Evolutionary conservation across 1,140 invertebrate genomes (phyloP), one percentile per base, ranked within the genome.

Genomic region (Theocolax elegans): DNA sequence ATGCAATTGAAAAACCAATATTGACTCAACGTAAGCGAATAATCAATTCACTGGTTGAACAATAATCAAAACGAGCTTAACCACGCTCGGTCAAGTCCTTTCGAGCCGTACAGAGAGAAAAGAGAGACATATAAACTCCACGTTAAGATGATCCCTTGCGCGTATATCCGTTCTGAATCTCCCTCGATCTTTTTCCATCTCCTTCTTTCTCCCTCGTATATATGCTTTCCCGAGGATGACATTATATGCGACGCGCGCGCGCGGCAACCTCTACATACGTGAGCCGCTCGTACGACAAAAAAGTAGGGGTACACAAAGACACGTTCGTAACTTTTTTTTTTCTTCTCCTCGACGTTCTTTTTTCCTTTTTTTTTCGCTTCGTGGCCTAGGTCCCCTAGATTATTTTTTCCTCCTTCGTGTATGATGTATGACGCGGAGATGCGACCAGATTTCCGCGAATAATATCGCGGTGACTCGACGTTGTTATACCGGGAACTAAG

Each of bases 11-110:
- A n/a, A n/a, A n/a, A n/a, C n/a, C n/a, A 60, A 46, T 4, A 23
- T 60, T 60, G 17, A 44, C 2, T 17, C 59, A 19, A n/a, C 44
- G 59, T 31, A 48, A 44, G 44, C 29, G 59, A 63, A 63, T 63
- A 49, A 63, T 63, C 59, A 63, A 63, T 63, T 63, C 31, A 49
- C 59, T 29, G 29, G 19, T 17, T 27, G 44, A 19, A 48, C 48
- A 54, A 65, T 65, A 65, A 65, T 44, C 42, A 49, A 65, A 65
- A 65, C 63, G 63, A 65, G 49, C 63, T 38, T 64, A 35, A 31
- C 38, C 23, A 58, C 38, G n/a, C n/a, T n/a, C n/a, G n/a, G n/a
- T n/a, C n/a, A n/a, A n/a, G n/a, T n/a, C n/a, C n/a, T n/a, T n/a
- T n/a, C n/a, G 63, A 19, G 49, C 25, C 51, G 53, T 56, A 56